phyloP scores from a whole-genome alignment of 2,113 vertebrate genomes.

The Ictalurus furcatus region DNA sequence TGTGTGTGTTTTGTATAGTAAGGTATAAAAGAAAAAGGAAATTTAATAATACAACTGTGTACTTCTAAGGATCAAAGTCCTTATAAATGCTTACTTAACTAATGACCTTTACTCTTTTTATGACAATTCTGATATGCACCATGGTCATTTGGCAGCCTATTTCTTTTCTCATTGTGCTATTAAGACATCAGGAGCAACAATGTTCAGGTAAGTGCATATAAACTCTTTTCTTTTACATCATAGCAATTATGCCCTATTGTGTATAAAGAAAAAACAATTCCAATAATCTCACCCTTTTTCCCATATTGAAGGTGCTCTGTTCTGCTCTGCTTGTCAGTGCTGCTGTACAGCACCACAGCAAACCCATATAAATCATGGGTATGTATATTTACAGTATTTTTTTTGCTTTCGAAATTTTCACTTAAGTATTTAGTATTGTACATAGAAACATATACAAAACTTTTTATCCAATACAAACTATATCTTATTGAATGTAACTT shows the following conservation, averaged over 20 bases:
- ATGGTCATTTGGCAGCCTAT: neutral
- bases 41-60: neutral
- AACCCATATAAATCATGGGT: constrained; percentile 67
- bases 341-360: constrained; percentile 62
- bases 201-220: constrained; percentile 68
- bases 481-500: neutral
- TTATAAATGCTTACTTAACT: constrained; percentile 52
- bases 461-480: neutral
- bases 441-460: neutral
- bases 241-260: neutral
- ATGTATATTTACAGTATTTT: constrained; percentile 50
- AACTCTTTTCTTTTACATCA: neutral
- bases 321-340: constrained; percentile 54
- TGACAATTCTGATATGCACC: constrained; percentile 30
- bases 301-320: constrained; percentile 54
- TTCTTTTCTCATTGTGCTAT: constrained; percentile 14
- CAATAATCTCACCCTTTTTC: neutral
- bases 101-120: constrained; percentile 64
- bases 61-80: constrained; percentile 29
- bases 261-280: neutral
- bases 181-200: constrained; percentile 49
- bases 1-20: neutral
- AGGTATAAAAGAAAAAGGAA: neutral
- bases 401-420: neutral
- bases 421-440: neutral